Conservation (phyloP, 2,797 vertebrate species). For the Pseudopleuronectes americanus region DNA sequence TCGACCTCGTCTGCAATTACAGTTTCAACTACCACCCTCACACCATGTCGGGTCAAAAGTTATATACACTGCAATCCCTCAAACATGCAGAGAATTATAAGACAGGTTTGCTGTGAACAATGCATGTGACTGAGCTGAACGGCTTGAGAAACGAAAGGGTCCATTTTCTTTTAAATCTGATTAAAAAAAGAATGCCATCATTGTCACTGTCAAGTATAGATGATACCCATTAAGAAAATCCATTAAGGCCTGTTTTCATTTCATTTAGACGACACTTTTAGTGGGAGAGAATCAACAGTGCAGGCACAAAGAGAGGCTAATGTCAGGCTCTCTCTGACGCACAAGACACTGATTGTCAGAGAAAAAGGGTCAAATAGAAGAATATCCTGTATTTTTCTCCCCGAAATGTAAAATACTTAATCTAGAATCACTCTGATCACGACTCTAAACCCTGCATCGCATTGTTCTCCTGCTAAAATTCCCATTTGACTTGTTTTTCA, state of each 20-base stretch:
- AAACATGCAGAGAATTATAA: slow-evolving; percentile 2
- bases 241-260: slow-evolving; percentile 60
- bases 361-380: neutral
- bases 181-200: slow-evolving; percentile 41
- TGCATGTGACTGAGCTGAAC: slow-evolving; percentile 19
- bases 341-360: slow-evolving; percentile 25
- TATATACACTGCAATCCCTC: slow-evolving; percentile 5
- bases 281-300: slow-evolving; percentile 31
- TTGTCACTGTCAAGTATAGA: slow-evolving; percentile 39
- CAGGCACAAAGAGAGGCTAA: slow-evolving; percentile 35
- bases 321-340: slow-evolving; percentile 26
- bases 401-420: slow-evolving; percentile 37
- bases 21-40: slow-evolving; percentile 1
- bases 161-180: slow-evolving; percentile 45
- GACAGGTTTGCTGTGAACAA: neutral
- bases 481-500: slow-evolving; percentile 48
- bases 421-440: slow-evolving; percentile 37
- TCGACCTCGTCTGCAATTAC: slow-evolving; percentile 25
- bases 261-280: slow-evolving; percentile 60
- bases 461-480: slow-evolving; percentile 47
- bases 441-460: slow-evolving; percentile 15
- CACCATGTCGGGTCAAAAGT: slow-evolving; percentile 17
- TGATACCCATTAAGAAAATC: slow-evolving; percentile 52
- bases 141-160: slow-evolving; percentile 24
- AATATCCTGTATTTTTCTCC: slow-evolving; percentile 12